Evolutionary conservation across 2,888 invertebrate genomes (phyloP).

Genomic region (Dicroscelio sp.): DNA sequence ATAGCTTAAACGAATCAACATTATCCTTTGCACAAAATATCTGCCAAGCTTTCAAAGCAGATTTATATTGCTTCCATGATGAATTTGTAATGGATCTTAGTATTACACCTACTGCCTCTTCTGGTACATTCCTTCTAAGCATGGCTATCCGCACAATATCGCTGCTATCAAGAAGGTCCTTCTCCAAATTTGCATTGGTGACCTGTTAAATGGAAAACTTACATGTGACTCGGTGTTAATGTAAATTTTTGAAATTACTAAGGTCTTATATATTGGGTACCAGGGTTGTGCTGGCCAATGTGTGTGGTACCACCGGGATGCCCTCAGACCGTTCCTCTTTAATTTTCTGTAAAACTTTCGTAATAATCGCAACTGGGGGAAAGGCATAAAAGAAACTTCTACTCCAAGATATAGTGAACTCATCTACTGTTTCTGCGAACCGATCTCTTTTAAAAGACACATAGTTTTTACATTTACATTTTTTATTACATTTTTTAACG

Average conservation of each 20-base stretch:
- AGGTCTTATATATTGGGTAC: conserved; percentile 40
- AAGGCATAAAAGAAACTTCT: conserved; percentile 78
- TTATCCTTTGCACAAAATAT: not conserved
- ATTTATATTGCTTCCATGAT: conserved; percentile 64
- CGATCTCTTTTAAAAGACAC: conserved; percentile 26
- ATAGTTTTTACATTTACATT: conserved; percentile 1
- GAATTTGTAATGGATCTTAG: conserved; percentile 44
- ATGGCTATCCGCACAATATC: conserved; percentile 61
- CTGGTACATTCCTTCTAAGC: conserved; percentile 41
- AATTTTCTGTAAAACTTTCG: conserved; percentile 86
- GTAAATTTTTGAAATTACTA: conserved; percentile 54
- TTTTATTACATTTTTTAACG: not conserved
- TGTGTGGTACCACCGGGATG: conserved; percentile 88
- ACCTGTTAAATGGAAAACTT: conserved; percentile 30
- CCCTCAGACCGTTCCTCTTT: conserved; percentile 86
- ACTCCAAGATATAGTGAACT: conserved; percentile 75
- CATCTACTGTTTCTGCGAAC: conserved; percentile 58
- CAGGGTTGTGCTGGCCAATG: conserved; percentile 61
- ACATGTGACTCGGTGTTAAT: conserved; percentile 26
- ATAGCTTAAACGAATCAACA: not conserved
- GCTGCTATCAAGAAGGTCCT: conserved; percentile 50
- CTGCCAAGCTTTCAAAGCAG: conserved; percentile 55
- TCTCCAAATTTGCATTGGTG: not conserved
- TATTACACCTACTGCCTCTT: conserved; percentile 35
- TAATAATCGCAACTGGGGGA: conserved; percentile 86